Evolutionary conservation across 2,888 invertebrate species (phyloP).

Genomic region (Tinea semifulvella): DNA sequence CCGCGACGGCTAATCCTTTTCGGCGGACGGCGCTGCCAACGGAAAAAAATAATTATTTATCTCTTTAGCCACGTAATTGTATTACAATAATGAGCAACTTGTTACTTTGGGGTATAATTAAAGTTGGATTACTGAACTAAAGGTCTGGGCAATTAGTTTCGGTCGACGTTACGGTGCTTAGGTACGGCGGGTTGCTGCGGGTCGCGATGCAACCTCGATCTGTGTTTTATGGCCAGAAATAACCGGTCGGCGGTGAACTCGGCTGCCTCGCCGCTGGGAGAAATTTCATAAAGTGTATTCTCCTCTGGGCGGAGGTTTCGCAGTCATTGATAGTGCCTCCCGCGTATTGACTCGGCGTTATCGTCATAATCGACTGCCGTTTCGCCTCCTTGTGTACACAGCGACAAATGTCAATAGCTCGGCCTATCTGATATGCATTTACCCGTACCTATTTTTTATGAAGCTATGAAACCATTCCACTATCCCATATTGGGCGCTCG

Average conservation of each 20-base stretch:
- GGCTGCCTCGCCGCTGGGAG: slow-evolving; percentile 19
- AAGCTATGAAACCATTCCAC: slow-evolving; percentile 38
- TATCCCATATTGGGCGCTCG: slow-evolving; percentile 39
- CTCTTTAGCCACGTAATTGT: slow-evolving; percentile 12
- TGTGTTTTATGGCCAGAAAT: slow-evolving; percentile 21
- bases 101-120: slow-evolving; percentile 22
- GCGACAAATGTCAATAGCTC: slow-evolving; percentile 52
- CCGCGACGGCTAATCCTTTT: slow-evolving; percentile 15
- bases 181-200: slow-evolving; percentile 14
- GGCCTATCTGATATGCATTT: slow-evolving; percentile 48
- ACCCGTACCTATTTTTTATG: slow-evolving; percentile 40
- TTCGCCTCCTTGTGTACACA: slow-evolving; percentile 61
- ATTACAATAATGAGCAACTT: slow-evolving; percentile 9
- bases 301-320: slow-evolving; percentile 13
- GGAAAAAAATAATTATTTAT: slow-evolving; percentile 11
- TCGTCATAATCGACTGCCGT: slow-evolving; percentile 63
- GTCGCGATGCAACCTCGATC: slow-evolving; percentile 22
- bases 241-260: slow-evolving; percentile 20
- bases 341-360: slow-evolving; percentile 48
- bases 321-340: slow-evolving; percentile 32
- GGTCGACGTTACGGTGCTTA: slow-evolving; percentile 11
- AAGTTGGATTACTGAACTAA: slow-evolving; percentile 26
- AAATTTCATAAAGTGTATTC: slow-evolving; percentile 22
- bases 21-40: slow-evolving; percentile 8
- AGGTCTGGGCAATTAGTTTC: slow-evolving; percentile 16